Conservation (phyloP, 2,888 invertebrate genomes). For the Acanthosepion esculentum region DNA sequence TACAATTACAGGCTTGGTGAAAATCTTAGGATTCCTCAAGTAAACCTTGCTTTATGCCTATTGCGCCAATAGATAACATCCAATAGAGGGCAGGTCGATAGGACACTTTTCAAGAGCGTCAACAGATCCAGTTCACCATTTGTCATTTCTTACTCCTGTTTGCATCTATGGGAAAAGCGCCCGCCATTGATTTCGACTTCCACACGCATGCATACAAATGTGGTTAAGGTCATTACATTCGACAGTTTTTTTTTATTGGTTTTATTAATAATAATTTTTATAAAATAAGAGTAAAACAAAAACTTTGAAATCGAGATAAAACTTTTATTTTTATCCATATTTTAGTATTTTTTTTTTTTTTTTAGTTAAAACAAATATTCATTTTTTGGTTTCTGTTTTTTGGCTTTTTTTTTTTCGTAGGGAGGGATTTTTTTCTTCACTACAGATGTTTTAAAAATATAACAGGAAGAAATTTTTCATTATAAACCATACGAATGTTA, state of each 20-base stretch:
- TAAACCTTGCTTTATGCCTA: background rate
- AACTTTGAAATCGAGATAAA: constrained; percentile 33
- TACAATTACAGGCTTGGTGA: background rate
- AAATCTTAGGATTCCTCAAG: background rate
- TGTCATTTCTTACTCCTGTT: background rate
- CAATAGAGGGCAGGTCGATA: background rate
- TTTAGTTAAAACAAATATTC: background rate
- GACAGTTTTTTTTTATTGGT: background rate
- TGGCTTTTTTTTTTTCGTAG: background rate
- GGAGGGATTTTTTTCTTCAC: constrained; percentile 21
- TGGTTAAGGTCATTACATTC: background rate
- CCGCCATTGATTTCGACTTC: background rate
- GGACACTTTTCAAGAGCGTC: background rate
- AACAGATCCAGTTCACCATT: background rate
- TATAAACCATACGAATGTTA: background rate
- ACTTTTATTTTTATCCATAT: constrained; percentile 1
- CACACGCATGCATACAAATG: background rate
- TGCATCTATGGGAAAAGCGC: background rate
- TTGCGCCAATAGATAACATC: background rate
- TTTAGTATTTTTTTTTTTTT: background rate
- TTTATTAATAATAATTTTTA: background rate
- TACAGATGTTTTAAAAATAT: background rate
- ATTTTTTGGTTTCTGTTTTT: too few species aligned
- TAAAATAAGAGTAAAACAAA: constrained; percentile 24
- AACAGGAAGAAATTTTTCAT: background rate